Conservation (phyloP, 2,888 invertebrate species). For the Limulus polyphemus region DNA sequence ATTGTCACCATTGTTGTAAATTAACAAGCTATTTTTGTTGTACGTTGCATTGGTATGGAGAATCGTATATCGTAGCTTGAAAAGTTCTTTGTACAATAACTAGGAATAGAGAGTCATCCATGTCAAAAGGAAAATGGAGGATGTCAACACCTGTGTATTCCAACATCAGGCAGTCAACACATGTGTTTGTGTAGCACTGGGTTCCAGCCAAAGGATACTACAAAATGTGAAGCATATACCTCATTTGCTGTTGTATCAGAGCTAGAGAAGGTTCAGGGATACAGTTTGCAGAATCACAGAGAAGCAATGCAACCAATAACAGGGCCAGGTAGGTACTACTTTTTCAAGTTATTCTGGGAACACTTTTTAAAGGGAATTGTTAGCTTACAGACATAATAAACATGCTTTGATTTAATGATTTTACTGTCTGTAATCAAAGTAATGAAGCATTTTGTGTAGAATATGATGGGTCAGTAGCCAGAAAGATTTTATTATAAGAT, state of each 20-base stretch:
- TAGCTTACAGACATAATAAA: too few species aligned
- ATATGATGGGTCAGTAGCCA: too few species aligned
- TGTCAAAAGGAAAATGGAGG: slow-evolving; percentile 76
- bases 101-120: slow-evolving; percentile 58
- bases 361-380: too few species aligned
- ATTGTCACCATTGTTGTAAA: too few species aligned
- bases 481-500: too few species aligned
- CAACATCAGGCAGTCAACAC: slow-evolving; percentile 57
- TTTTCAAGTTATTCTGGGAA: too few species aligned
- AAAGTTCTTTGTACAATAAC: slow-evolving; percentile 8
- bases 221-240: slow-evolving; percentile 61
- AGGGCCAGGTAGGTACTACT: slow-evolving; percentile 44
- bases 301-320: slow-evolving; percentile 92
- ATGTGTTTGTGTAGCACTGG: slow-evolving; percentile 85
- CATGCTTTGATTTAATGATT: too few species aligned
- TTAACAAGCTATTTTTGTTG: too few species aligned
- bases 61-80: too few species aligned
- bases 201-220: slow-evolving; percentile 62
- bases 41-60: too few species aligned
- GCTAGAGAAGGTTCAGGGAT: slow-evolving; percentile 72
- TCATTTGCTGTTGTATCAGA: slow-evolving; percentile 88
- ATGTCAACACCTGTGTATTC: slow-evolving; percentile 89
- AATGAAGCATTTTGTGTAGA: too few species aligned
- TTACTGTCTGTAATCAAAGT: too few species aligned
- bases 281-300: slow-evolving; percentile 65